Evolutionary conservation across 2,113 vertebrate species (phyloP).

Genomic region (Noctilio leporinus): DNA sequence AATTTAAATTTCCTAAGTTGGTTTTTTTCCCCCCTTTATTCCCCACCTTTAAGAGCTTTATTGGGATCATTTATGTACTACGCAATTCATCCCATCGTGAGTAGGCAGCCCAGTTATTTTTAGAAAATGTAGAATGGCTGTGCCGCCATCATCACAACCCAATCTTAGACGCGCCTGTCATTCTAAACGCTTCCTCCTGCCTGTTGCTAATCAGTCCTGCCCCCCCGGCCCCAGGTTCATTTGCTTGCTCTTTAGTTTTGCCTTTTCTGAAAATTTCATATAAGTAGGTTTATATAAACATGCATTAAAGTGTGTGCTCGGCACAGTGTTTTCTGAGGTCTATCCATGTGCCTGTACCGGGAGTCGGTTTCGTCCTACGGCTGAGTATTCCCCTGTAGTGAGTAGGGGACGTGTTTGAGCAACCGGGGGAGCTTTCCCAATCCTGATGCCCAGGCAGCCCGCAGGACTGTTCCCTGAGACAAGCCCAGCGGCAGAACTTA

Average conservation of each 20-base stretch:
- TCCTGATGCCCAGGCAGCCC: background rate
- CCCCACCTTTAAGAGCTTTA: background rate
- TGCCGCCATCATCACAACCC: background rate
- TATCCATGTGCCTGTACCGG: too few species aligned
- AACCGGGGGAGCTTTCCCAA: background rate
- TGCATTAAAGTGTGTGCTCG: background rate
- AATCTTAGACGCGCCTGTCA: rapidly evolving
- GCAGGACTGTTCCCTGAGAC: background rate
- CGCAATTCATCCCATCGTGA: background rate
- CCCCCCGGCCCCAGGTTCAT: background rate
- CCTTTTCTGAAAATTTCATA: background rate
- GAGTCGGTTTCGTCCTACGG: background rate
- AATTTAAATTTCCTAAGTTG: background rate
- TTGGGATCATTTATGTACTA: background rate
- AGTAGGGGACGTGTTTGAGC: background rate
- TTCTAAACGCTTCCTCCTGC: background rate
- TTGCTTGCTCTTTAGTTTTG: background rate
- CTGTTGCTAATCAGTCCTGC: background rate
- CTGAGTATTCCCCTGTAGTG: background rate
- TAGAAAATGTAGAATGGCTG: background rate
- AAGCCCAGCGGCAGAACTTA: background rate
- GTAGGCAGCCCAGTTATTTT: background rate
- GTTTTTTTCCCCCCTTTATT: background rate
- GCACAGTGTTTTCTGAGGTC: background rate
- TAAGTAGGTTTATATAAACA: background rate